phyloP scores from a whole-genome alignment of 2,113 vertebrate species.

The Astur gentilis region DNA sequence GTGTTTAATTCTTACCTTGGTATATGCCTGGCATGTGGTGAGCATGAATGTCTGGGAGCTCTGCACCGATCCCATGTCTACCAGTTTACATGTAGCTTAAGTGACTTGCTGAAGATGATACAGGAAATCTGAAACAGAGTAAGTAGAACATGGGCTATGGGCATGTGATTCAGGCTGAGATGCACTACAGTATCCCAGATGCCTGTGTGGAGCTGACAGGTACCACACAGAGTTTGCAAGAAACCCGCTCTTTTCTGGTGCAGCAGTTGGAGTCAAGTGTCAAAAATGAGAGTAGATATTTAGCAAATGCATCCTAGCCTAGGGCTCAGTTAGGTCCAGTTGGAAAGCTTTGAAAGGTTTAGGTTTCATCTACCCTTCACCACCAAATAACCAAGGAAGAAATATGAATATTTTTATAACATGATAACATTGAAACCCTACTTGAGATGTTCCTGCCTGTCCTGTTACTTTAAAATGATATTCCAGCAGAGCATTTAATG shows the following conservation, averaged over 20 bases:
- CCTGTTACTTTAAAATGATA: neutral
- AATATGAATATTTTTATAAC: neutral
- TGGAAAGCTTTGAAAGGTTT: neutral
- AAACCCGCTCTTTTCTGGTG: neutral
- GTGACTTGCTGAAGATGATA: neutral
- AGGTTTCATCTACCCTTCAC: neutral
- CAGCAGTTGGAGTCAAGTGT: neutral
- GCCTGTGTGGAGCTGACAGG: neutral
- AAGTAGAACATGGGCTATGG: neutral
- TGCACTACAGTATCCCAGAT: neutral
- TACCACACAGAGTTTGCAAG: neutral
- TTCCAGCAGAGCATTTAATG: neutral
- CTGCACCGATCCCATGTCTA: neutral
- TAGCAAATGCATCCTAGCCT: neutral
- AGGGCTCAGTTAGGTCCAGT: neutral
- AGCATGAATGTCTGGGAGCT: neutral
- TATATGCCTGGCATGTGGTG: neutral
- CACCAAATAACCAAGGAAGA: neutral
- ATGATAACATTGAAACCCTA: neutral
- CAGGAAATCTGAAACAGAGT: neutral
- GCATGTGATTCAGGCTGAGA: neutral
- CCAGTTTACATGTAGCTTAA: neutral
- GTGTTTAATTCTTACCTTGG: neutral
- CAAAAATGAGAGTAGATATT: neutral
- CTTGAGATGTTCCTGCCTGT: neutral